Percentiles rank a stretch among this genome's conserved stretches.
These are phyloP conservation scores for Adelphocoris suturalis DNA, from an alignment of 2,888 invertebrate genomes.

Conservation along the genomic window DNA sequence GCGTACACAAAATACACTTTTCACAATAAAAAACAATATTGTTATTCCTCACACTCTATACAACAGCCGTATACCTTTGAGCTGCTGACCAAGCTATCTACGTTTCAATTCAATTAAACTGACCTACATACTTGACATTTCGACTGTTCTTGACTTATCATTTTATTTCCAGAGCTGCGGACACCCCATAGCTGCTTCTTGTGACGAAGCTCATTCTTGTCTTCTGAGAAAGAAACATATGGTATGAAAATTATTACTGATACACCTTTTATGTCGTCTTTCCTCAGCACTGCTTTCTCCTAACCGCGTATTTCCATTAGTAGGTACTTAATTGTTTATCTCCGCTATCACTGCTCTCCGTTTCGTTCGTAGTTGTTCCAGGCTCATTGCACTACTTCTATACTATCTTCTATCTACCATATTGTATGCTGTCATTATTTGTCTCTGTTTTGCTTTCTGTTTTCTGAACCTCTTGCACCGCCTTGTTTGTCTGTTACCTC, in stretches of 20 bases:
- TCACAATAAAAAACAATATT: too few species aligned
- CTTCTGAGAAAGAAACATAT: constrained; percentile 60
- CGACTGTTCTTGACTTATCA: not conserved
- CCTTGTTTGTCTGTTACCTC: too few species aligned
- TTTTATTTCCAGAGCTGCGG: constrained; percentile 66
- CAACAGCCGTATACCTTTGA: too few species aligned
- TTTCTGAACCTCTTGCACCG: too few species aligned
- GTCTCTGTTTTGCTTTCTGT: not conserved
- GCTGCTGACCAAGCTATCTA: too few species aligned
- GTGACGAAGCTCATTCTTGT: constrained; percentile 68
- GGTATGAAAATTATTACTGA: constrained; percentile 29
- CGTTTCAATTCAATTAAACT: too few species aligned
- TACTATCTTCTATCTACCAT: too few species aligned
- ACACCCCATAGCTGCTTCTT: constrained; percentile 59
- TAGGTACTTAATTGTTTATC: not conserved
- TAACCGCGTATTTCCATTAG: not conserved
- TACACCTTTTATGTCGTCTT: constrained; percentile 2
- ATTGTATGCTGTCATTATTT: not conserved
- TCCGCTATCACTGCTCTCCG: too few species aligned
- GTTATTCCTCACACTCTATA: too few species aligned
- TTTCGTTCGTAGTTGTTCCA: too few species aligned
- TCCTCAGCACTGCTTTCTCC: not conserved
- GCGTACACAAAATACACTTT: too few species aligned
- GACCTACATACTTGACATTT: not conserved
- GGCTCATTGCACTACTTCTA: too few species aligned